A percentile compares a stretch with the other conserved stretches of the same genome.
Conservation (phyloP, 2,113 vertebrate species). For the Connochaetes taurinus region DNA sequence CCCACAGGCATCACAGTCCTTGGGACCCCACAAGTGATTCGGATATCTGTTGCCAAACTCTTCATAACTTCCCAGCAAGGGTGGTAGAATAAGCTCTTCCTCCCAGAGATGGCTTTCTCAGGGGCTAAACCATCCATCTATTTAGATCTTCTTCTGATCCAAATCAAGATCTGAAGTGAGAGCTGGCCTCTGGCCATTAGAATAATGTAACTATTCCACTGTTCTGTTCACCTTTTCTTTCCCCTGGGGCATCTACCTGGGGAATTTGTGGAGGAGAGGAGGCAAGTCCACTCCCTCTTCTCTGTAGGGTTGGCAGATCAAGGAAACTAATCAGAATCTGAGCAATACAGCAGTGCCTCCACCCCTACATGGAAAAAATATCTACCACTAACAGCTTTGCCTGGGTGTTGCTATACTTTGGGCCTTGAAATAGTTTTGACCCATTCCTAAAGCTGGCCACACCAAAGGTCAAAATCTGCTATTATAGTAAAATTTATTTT, state of each 20-base stretch:
- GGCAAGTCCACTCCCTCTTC: background rate
- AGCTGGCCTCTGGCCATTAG: background rate
- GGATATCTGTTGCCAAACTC: background rate
- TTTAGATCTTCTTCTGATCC: background rate
- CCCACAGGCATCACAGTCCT: background rate
- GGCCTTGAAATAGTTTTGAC: background rate
- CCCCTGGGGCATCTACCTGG: background rate
- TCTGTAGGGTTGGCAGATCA: background rate
- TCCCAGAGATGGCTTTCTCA: background rate
- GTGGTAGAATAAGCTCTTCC: background rate
- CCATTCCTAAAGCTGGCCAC: background rate
- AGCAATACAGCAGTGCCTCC: background rate
- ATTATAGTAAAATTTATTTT: background rate
- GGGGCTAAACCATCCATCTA: background rate
- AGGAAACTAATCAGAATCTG: background rate
- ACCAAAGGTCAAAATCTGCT: background rate
- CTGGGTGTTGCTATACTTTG: background rate
- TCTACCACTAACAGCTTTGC: background rate
- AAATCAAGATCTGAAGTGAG: background rate
- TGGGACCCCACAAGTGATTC: background rate
- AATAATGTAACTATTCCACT: background rate
- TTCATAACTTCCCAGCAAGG: background rate
- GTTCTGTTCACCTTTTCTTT: background rate
- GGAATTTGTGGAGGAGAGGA: background rate
- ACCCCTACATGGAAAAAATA: background rate